Evolutionary conservation across 2,113 vertebrate species (phyloP), one percentile per base, ranked within the genome.

Genomic region (Sakesphorus luctuosus): DNA sequence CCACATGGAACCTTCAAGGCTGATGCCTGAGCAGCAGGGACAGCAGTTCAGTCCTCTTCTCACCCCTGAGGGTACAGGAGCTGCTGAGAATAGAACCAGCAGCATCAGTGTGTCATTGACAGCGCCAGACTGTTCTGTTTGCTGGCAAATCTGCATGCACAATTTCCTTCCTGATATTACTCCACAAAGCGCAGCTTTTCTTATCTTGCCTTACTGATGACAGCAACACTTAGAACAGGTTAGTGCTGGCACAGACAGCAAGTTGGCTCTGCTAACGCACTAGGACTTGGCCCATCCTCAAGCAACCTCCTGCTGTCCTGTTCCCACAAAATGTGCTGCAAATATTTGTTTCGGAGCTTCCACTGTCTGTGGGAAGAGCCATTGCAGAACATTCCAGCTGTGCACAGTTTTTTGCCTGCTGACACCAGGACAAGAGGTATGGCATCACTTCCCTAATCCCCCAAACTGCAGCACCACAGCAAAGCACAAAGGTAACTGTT

Each of bases 131-230:
- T 92, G 76, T 61, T 89, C 77, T 59, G 94, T 90, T 94, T 87
- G 89, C 87, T 87, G 56, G 73, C 0, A 0, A 84, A 87, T 96
- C 84, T 82, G 53, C 87, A 84, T 55, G 77, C 91, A 94, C 82
- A 94, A 93, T 89, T 97, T 95, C 94, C 91, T 94, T 95, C 84
- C 96, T 96, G 87, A 78, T 82, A 91, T 93, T 92, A 66, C 69
- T 92, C 74, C 89, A 95, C 81, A 84, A 93, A 95, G 62, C 84
- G 61, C 68, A 84, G 89, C 87, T 91, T 92, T 91, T 94, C 73
- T 89, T 92, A 40, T 74, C 71, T 84, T 73, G 69, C 84, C 66
- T 72, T 87, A 71, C 58, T 29, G 77, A 84, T 38, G 52, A 89
- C 50, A 90, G 79, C 71, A 77, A 78, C 12, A 72, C 65, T 90